These are phyloP conservation scores for Tricholaema leucomelas DNA, from an alignment of 2,113 vertebrate genomes.

Conservation along the genomic window DNA sequence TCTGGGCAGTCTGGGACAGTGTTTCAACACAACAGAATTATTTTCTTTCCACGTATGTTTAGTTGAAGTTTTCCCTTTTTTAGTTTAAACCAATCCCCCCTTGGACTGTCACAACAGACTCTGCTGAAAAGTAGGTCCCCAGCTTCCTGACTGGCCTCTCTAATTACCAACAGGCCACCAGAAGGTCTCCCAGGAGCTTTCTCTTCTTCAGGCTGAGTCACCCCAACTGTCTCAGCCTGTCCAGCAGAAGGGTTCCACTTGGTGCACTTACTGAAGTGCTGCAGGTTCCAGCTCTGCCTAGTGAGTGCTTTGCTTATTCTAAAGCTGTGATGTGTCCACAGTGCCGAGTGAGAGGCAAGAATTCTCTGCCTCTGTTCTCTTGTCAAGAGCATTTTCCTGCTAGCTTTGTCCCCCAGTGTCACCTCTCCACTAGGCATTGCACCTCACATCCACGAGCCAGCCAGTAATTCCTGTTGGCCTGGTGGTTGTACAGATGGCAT, in stretches of 20 bases:
- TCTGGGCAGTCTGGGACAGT: background rate
- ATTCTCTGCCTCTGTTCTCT: background rate
- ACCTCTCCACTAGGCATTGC: background rate
- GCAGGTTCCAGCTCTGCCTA: background rate
- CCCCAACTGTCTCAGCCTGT: background rate
- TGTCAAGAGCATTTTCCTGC: too few species aligned
- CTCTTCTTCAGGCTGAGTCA: too few species aligned
- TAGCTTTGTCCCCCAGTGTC: background rate
- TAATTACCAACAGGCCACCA: background rate
- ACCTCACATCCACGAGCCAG: rapidly evolving
- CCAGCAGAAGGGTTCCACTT: background rate
- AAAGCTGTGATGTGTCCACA: background rate
- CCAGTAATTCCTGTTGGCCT: background rate
- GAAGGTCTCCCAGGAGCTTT: background rate
- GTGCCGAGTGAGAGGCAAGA: background rate
- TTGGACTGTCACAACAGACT: background rate
- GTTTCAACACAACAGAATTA: background rate
- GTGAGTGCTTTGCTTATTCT: background rate
- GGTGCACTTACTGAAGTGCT: background rate
- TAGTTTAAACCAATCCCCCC: background rate
- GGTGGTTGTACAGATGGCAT: background rate
- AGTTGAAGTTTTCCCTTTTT: background rate
- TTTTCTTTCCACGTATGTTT: too few species aligned
- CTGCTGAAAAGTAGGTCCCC: background rate
- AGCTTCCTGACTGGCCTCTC: background rate